phyloP scores from a whole-genome alignment of 2,113 vertebrate genomes.

The Pelobates fuscus region DNA sequence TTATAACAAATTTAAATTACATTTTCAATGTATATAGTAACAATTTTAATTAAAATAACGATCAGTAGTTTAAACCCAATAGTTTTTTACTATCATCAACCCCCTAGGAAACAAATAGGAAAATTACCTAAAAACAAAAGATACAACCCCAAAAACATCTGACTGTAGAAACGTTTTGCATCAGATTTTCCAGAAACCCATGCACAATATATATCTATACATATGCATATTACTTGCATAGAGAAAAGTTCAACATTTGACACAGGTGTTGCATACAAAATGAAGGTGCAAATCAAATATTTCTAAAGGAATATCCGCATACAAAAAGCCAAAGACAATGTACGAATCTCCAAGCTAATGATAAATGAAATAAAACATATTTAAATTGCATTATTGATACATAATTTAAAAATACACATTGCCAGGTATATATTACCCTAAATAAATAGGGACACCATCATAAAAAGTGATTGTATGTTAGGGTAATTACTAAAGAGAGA shows the following conservation, averaged over 20 bases:
- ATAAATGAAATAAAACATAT: no score
- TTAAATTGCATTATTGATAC: no score
- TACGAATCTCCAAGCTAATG: no score
- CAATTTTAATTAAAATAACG: slow-evolving; percentile 17
- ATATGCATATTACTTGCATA: slow-evolving; percentile 4
- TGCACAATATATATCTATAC: neutral
- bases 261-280: neutral
- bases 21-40: slow-evolving; percentile 9
- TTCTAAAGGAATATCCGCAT: neutral
- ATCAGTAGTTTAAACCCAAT: slow-evolving; percentile 45
- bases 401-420: no score
- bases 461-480: no score
- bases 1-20: slow-evolving; percentile 43
- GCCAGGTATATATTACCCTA: no score
- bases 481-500: no score
- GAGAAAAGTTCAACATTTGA: slow-evolving; percentile 1
- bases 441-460: no score
- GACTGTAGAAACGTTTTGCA: neutral
- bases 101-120: no score
- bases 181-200: slow-evolving; percentile 39
- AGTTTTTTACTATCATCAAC: neutral
- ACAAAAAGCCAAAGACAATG: neutral
- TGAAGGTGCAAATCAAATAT: neutral
- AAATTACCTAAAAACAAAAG: neutral
- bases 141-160: neutral